Percentiles rank a stretch among this genome's conserved stretches.
phyloP scores from a whole-genome alignment of 1,140 invertebrate species.

The Diorhabda elongata region DNA sequence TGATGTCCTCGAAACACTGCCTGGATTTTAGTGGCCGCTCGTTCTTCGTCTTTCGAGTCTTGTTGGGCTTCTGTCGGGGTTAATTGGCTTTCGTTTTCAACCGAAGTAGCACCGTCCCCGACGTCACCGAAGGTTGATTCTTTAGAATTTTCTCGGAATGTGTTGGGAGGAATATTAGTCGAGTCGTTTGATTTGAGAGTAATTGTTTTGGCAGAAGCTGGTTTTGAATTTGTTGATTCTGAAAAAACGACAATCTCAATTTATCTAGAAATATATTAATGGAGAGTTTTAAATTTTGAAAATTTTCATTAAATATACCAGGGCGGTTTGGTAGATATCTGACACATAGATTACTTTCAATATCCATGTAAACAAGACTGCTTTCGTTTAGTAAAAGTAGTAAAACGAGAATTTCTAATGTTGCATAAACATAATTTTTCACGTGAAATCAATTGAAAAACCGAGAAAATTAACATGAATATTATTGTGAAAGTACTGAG shows the following conservation, averaged over 20 bases:
- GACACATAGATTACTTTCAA: too few species aligned
- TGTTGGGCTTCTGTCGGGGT: conserved; percentile 8
- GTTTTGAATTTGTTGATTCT: conserved; percentile 29
- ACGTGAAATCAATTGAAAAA: too few species aligned
- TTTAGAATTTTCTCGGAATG: conserved; percentile 9
- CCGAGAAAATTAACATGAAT: too few species aligned
- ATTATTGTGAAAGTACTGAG: too few species aligned
- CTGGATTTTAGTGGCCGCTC: conserved; percentile 68
- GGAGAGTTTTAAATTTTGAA: too few species aligned
- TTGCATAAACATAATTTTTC: too few species aligned
- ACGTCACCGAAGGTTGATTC: not conserved
- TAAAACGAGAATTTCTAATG: too few species aligned
- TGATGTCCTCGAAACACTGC: conserved; percentile 67
- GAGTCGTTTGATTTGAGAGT: conserved; percentile 28
- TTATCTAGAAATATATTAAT: too few species aligned
- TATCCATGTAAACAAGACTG: too few species aligned
- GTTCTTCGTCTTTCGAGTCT: conserved; percentile 32
- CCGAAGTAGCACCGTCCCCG: not conserved
- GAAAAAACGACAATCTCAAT: conserved; percentile 9
- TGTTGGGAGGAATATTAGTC: conserved; percentile 9
- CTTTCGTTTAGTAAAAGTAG: too few species aligned
- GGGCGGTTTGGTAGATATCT: too few species aligned
- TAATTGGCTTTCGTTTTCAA: not conserved
- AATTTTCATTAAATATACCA: too few species aligned
- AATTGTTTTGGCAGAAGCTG: conserved; percentile 35